Conservation (phyloP, 2,113 vertebrate genomes). For the Chaetorhynchus papuensis region DNA sequence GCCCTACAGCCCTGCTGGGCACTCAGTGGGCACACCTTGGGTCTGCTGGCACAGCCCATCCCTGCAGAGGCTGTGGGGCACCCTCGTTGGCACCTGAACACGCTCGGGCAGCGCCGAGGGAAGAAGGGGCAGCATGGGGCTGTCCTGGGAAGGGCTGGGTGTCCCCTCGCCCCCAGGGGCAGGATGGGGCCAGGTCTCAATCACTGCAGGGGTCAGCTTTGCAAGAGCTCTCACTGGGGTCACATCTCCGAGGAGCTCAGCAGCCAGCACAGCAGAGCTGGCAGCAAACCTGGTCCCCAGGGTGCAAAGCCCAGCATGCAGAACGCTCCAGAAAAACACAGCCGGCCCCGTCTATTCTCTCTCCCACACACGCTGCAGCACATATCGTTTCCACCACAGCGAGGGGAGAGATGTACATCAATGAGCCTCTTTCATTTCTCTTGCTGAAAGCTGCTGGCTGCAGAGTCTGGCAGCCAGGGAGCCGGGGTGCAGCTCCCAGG, state of each 20-base stretch:
- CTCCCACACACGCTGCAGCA: not conserved
- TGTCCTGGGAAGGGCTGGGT: not conserved
- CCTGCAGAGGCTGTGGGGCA: not conserved
- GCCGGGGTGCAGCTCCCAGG: not conserved
- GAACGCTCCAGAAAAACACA: not conserved
- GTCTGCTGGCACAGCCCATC: not conserved
- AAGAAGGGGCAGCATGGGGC: not conserved
- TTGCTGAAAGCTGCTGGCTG: constrained; percentile 34
- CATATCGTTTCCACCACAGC: not conserved
- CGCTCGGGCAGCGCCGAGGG: rapidly evolving
- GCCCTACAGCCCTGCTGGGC: not conserved
- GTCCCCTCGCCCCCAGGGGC: rapidly evolving
- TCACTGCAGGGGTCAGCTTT: rapidly evolving
- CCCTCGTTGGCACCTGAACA: rapidly evolving
- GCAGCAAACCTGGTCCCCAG: not conserved
- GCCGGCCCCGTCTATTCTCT: not conserved
- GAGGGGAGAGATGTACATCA: not conserved
- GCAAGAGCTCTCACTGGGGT: not conserved
- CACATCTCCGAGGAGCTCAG: not conserved
- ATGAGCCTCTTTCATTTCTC: not conserved
- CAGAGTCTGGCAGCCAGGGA: constrained; percentile 2
- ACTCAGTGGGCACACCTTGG: not conserved
- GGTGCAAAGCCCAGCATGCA: not conserved
- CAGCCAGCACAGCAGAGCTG: not conserved
- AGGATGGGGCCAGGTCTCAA: not conserved